phyloP scores from a whole-genome alignment of 1,140 invertebrate genomes.

The Bombus superbus region DNA sequence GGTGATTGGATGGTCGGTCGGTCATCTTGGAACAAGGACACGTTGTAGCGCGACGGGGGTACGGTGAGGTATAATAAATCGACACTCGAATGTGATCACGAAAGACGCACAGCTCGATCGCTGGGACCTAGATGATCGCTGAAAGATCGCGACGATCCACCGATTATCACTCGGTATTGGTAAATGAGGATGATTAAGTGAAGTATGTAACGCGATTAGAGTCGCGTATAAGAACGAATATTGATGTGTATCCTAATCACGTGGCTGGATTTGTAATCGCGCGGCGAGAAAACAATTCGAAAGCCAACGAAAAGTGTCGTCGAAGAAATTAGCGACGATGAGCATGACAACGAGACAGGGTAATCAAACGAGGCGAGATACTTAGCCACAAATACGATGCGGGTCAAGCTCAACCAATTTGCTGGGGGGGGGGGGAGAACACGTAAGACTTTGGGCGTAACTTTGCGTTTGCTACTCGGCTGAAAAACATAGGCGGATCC shows the following conservation, averaged over 20 bases:
- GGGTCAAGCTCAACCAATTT: constrained; percentile 58
- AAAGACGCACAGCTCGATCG: constrained; percentile 51
- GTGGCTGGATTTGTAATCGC: constrained; percentile 22
- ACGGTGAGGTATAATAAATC: constrained; percentile 64
- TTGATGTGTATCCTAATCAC: constrained; percentile 15
- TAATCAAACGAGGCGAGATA: constrained; percentile 60
- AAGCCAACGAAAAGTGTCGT: constrained; percentile 49
- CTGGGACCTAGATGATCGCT: constrained; percentile 39
- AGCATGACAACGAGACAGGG: constrained; percentile 58
- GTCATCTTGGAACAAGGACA: constrained; percentile 65
- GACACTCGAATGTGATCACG: constrained; percentile 63
- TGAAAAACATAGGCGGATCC: constrained; percentile 42
- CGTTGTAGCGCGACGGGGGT: constrained; percentile 67
- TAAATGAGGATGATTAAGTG: constrained; percentile 2
- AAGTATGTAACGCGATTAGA: constrained; percentile 38
- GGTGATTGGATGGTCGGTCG: constrained; percentile 66
- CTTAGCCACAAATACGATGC: constrained; percentile 52
- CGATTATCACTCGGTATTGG: not conserved
- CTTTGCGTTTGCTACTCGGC: constrained; percentile 48
- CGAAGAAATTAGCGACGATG: constrained; percentile 46
- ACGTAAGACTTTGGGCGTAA: constrained; percentile 20
- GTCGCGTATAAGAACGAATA: constrained; percentile 20
- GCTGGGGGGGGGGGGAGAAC: not conserved
- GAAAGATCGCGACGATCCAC: constrained; percentile 42
- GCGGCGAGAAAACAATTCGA: constrained; percentile 29